These are phyloP conservation scores for Dolichallabes microphthalmus DNA, from an alignment of 2,113 vertebrate genomes.

Conservation along the genomic window DNA sequence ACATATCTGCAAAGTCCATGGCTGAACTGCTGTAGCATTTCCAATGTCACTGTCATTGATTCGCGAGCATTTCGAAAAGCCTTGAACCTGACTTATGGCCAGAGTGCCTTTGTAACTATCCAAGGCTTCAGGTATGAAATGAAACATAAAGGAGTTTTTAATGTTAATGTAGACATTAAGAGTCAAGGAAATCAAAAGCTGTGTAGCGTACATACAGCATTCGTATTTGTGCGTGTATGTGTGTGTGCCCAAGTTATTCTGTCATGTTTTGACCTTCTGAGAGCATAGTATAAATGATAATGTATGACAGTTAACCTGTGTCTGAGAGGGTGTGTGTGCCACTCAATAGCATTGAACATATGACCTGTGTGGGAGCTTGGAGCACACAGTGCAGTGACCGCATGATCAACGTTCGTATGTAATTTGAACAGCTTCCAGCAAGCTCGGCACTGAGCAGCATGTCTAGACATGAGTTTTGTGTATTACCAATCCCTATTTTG, in stretches of 20 bases:
- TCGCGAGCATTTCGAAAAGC: neutral
- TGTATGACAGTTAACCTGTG: constrained; percentile 2
- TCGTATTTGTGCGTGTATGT: neutral
- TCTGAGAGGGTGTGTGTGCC: neutral
- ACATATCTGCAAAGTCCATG: neutral
- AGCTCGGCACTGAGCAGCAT: neutral
- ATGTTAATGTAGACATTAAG: neutral
- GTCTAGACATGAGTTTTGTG: neutral
- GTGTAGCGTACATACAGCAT: neutral
- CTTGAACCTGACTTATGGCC: neutral
- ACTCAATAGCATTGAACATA: neutral
- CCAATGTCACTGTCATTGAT: neutral
- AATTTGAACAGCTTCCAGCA: constrained; percentile 19
- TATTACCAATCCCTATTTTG: neutral
- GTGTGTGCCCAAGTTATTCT: neutral
- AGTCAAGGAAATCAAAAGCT: neutral
- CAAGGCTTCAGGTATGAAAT: neutral
- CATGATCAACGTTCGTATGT: neutral
- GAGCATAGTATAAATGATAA: constrained; percentile 6
- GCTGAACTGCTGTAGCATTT: neutral
- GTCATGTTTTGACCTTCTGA: constrained; percentile 3
- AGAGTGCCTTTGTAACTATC: neutral
- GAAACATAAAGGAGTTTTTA: neutral
- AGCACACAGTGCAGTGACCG: constrained; percentile 12
- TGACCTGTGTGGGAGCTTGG: constrained; percentile 11